Evolutionary conservation across 2,888 invertebrate species (phyloP), one percentile per base, ranked within the genome.

Genomic region (Nasonovia ribisnigri): DNA sequence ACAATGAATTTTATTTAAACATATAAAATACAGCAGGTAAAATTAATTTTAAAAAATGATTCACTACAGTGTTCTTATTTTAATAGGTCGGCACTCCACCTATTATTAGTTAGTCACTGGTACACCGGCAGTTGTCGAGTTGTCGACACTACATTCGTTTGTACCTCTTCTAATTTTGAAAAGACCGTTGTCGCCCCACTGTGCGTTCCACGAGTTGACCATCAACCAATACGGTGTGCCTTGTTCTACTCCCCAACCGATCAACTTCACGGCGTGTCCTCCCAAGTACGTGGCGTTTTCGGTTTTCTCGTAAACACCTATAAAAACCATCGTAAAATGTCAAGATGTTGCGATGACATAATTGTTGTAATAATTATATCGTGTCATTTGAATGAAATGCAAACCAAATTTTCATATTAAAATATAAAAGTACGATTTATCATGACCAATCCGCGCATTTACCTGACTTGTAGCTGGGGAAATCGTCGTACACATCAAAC

Each of bases 401-500:
- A 43, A 43, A 43, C 5, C 5, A 3, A 5, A 43, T 43, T 43
- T 43, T 3, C 5, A 48, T 6, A 48, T 48, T 48, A 48, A 1
- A 51, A 51, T 51, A 51, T 20, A 3, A 51, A 3, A 20, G 3
- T 20, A 51, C 20, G 20, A 20, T 1, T 13, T 42, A 84, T 24
- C 13, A 20, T 42, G 6, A 36, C 67, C 5, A 3, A 29, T 46
- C 11, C 24, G 5, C 43, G 5, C 29, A 51, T 51, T 94, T 96
- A 96, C 98, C 98, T 94, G 96, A 97, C 96, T 98, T 98, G 96
- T 99, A 99, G 91, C 96, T 96, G 10, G 98, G 96, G 95, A 99
- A 97, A 96, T 99, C 99, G 87, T 97, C 97, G 95, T 98, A 99
- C 5, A 99, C 99, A 0, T 97, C 97, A 95, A 99, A 98, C 0